Conservation (phyloP, 2,888 invertebrate genomes). For the Acanthosepion pharaonis region DNA sequence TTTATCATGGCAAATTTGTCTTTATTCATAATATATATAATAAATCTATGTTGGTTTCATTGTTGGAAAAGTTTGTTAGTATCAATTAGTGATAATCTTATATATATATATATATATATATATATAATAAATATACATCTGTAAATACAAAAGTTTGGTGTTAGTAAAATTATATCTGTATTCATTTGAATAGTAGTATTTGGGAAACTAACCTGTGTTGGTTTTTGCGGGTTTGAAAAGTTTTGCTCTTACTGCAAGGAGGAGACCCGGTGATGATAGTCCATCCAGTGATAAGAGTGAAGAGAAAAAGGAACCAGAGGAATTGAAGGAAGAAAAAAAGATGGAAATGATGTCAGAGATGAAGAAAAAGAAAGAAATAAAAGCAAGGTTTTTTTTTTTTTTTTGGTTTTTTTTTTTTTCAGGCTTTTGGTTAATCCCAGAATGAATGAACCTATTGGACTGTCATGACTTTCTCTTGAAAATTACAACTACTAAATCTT, state of each 20-base stretch:
- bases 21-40: no score
- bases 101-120: no score
- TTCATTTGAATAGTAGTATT: conserved; percentile 10
- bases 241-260: not conserved
- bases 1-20: no score
- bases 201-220: not conserved
- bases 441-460: not conserved
- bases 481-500: not conserved
- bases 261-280: not conserved
- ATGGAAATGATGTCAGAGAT: not conserved
- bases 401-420: no score
- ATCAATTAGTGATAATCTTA: no score
- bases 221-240: not conserved
- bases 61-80: no score
- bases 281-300: not conserved
- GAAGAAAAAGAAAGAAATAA: not conserved
- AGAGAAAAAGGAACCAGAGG: not conserved
- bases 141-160: no score
- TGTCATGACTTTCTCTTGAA: not conserved
- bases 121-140: no score
- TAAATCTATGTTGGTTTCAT: no score
- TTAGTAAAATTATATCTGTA: no score
- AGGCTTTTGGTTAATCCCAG: not conserved
- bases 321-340: not conserved
- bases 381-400: no score